phyloP scores from a whole-genome alignment of 2,113 vertebrate species.

The Glareola pratincola region DNA sequence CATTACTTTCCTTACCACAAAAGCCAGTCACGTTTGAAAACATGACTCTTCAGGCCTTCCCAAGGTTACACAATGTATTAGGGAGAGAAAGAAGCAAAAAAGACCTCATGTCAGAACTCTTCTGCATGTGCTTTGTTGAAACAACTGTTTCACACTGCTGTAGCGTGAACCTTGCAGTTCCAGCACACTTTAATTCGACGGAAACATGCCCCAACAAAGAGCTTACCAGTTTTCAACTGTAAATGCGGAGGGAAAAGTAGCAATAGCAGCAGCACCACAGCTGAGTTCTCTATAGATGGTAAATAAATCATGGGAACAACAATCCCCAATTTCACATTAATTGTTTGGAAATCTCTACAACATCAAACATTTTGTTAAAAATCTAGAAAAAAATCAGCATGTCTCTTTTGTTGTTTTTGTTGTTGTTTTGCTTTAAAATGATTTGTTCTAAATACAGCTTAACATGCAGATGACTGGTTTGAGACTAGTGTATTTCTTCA shows the following conservation, averaged over 20 bases:
- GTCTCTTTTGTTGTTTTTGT: constrained; percentile 72
- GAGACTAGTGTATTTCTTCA: constrained; percentile 65
- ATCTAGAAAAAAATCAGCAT: constrained; percentile 66
- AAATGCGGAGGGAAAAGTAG: constrained; percentile 24
- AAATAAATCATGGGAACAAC: constrained; percentile 78
- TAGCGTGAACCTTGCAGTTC: background rate
- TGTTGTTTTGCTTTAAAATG: constrained; percentile 76
- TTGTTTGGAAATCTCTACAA: constrained; percentile 76
- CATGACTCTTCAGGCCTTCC: background rate
- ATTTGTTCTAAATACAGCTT: constrained; percentile 80
- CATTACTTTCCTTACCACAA: background rate
- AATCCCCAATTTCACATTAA: constrained; percentile 76
- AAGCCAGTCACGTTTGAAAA: background rate
- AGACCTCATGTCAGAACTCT: background rate
- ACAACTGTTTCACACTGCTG: background rate
- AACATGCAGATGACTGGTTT: constrained; percentile 81
- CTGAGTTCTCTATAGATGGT: constrained; percentile 71
- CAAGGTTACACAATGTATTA: background rate
- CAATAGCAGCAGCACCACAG: constrained; percentile 59
- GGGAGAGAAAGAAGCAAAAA: background rate
- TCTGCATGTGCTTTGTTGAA: background rate
- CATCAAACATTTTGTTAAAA: constrained; percentile 80
- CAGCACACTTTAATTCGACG: background rate
- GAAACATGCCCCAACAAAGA: background rate
- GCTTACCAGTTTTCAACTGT: constrained; percentile 37